Conservation (phyloP, 2,888 invertebrate genomes). For the Ptychoptera contaminata region DNA sequence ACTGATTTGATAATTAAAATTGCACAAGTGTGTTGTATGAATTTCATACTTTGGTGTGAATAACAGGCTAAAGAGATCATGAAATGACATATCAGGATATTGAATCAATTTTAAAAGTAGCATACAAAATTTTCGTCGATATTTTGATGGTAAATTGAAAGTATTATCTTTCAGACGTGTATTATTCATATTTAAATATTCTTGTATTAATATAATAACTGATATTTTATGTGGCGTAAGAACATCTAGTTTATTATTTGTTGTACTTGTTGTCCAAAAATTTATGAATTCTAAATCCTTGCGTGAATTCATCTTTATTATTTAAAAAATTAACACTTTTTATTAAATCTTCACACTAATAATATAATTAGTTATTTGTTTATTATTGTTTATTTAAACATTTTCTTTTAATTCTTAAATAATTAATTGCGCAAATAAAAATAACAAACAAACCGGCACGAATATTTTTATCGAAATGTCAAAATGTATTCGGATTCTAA, state of each 20-base stretch:
- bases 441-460: not conserved
- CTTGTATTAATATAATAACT: conserved; percentile 57
- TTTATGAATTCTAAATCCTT: conserved; percentile 1
- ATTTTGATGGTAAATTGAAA: conserved; percentile 33
- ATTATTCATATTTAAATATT: conserved; percentile 49
- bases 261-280: not conserved
- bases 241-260: conserved; percentile 26
- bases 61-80: conserved; percentile 47
- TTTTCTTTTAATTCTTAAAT: no score
- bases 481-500: not conserved
- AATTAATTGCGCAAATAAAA: not conserved
- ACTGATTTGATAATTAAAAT: conserved; percentile 39
- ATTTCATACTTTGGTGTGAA: conserved; percentile 25
- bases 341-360: not conserved
- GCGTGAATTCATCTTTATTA: conserved; percentile 2
- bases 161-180: not conserved
- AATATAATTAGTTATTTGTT: not conserved
- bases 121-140: conserved; percentile 65
- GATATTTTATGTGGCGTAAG: conserved; percentile 69
- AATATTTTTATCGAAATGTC: not conserved
- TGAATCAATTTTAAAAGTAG: conserved; percentile 60
- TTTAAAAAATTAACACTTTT: not conserved
- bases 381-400: not conserved
- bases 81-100: conserved; percentile 63
- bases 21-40: conserved; percentile 26